phyloP scores from a whole-genome alignment of 2,888 invertebrate species.

The Ormia ochracea region DNA sequence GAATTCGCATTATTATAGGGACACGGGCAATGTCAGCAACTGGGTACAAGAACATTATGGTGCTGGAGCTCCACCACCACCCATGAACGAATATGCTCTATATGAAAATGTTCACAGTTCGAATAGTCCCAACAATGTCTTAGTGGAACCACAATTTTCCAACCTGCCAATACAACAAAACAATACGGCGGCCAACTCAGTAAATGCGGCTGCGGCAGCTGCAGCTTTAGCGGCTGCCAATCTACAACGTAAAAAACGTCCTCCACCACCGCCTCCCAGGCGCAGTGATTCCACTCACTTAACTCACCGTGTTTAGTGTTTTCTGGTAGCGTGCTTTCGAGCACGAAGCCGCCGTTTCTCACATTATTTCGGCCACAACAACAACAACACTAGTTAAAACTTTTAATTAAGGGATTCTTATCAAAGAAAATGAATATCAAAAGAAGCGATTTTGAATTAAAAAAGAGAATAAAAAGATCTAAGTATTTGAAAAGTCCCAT shows the following conservation, averaged over 20 bases:
- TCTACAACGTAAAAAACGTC: slow-evolving; percentile 81
- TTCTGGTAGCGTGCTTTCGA: slow-evolving; percentile 52
- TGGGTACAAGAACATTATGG: slow-evolving; percentile 95
- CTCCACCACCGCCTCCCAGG: slow-evolving; percentile 93
- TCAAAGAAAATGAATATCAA: not conserved
- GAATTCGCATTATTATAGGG: slow-evolving; percentile 75
- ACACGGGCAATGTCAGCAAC: slow-evolving; percentile 87
- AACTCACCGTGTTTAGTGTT: slow-evolving; percentile 77
- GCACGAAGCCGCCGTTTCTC: slow-evolving; percentile 31
- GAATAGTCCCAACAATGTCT: slow-evolving; percentile 34
- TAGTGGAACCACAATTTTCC: slow-evolving; percentile 64
- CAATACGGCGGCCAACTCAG: not conserved
- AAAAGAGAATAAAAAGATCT: not conserved
- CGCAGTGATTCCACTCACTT: slow-evolving; percentile 92
- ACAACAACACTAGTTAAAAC: slow-evolving; percentile 26
- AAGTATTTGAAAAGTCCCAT: slow-evolving; percentile 35
- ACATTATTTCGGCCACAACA: slow-evolving; percentile 37
- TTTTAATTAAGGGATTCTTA: not conserved
- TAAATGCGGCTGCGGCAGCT: slow-evolving; percentile 55
- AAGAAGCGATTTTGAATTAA: not conserved
- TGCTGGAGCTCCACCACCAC: slow-evolving; percentile 66
- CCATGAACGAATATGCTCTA: slow-evolving; percentile 73
- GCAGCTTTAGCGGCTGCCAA: slow-evolving; percentile 63
- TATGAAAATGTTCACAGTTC: slow-evolving; percentile 85
- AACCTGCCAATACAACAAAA: slow-evolving; percentile 4